Base-by-base conservation (phyloP, 2,113 vertebrate genomes). In the Seriola quinqueradiata region DNA sequence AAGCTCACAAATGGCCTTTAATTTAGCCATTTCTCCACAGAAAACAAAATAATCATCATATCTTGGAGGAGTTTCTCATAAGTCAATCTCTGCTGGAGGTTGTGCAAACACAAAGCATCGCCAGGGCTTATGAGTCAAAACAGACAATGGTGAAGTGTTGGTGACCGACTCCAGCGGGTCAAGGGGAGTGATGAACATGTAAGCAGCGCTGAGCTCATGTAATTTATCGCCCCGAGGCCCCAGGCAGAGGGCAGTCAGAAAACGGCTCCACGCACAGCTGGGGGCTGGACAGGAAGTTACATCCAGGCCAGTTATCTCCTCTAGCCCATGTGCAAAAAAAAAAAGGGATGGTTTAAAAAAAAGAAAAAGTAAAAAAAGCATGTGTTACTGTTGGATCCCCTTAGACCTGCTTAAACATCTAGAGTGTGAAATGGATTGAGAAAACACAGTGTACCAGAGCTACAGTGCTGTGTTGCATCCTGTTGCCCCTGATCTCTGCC, bases 191-290 rank as follows among this genome's bases (percentile, higher is more conserved):
- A 74, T 79, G 86, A 82, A 72, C 75, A 78, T 87, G 52, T 77
- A 80, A 81, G 79, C 77, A 76, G 77, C 50, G n/a, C 70, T 81
- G 77, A 91, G 87, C 81, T 82, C 74, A 71, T 83, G 48, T 83
- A 71, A 90, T 90, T 88, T 87, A 91, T 87, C 1, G 32, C 72
- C 63, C 66, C 0, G 3, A 83, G 86, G 85, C 75, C 77, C 50
- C 17, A 61, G 50, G 69, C 46, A 42, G 71, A 85, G 70, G 78
- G 72, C 60, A 81, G 75, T 63, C 71, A 80, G 65, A 65, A 79
- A 84, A 77, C 81, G 79, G 60, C 76, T 74, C 58, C 46, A 8
- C 5, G 3, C 77, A 72, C 76, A 82, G 75, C 79, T 81, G 76
- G 79, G 72, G 84, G 85, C 61, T 44, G 61, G 60, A 64, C 76